Percentiles rank a stretch among this genome's conserved stretches.
These are phyloP conservation scores for Siphamia tubifer DNA, from an alignment of 2,113 vertebrate species.

Conservation along the genomic window DNA sequence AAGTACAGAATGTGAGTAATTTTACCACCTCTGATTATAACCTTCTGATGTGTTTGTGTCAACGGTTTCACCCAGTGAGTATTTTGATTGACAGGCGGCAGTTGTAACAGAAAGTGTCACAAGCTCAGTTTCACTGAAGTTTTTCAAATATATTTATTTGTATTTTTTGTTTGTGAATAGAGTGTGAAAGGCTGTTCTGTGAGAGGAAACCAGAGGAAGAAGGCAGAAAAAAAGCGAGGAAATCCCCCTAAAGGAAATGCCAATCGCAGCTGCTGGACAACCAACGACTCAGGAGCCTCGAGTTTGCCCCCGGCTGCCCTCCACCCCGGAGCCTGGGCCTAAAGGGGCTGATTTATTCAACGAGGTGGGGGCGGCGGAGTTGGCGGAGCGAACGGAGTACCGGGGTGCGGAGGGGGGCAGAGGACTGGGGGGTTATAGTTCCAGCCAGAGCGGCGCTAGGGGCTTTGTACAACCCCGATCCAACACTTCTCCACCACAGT, in stretches of 20 bases:
- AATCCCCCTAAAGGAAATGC: slow-evolving; percentile 83
- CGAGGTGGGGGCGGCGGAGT: slow-evolving; percentile 73
- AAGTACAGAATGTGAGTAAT: too few species aligned
- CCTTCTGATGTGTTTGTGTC: background rate
- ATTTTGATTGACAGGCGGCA: background rate
- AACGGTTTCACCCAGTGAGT: background rate
- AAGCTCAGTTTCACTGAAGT: background rate
- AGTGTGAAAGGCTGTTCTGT: slow-evolving; percentile 36
- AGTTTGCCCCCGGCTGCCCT: slow-evolving; percentile 79
- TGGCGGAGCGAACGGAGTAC: slow-evolving; percentile 72
- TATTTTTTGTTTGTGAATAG: slow-evolving; percentile 51
- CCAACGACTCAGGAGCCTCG: slow-evolving; percentile 80
- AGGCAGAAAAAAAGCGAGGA: slow-evolving; percentile 62
- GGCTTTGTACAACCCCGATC: slow-evolving; percentile 69
- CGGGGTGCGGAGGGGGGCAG: slow-evolving; percentile 74
- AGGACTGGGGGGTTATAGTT: slow-evolving; percentile 67
- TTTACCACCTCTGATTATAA: too few species aligned
- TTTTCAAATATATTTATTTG: slow-evolving; percentile 38
- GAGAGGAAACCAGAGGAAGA: slow-evolving; percentile 55
- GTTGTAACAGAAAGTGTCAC: background rate
- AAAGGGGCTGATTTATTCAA: slow-evolving; percentile 81
- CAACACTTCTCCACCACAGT: slow-evolving; percentile 68
- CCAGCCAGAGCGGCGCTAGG: slow-evolving; percentile 68
- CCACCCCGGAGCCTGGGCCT: slow-evolving; percentile 76
- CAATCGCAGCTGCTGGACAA: slow-evolving; percentile 83